These are phyloP conservation scores for Papilio xuthus DNA, from an alignment of 1,140 invertebrate genomes.

Conservation along the genomic window DNA sequence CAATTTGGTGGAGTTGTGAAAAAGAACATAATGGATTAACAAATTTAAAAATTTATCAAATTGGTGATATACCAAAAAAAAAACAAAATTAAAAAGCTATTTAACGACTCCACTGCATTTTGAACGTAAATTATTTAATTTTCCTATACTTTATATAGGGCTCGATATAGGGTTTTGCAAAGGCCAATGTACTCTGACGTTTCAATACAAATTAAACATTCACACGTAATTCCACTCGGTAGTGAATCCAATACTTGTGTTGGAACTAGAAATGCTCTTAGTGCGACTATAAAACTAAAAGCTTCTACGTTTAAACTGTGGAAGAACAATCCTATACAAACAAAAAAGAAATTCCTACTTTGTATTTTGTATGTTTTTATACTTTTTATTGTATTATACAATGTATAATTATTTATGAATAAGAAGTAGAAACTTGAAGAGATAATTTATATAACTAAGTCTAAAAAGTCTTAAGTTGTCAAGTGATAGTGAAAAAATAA, in stretches of 20 bases:
- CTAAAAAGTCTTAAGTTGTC: neutral
- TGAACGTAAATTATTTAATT: no score
- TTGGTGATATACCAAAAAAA: no score
- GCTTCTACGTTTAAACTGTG: neutral
- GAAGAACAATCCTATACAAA: neutral
- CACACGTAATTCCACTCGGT: neutral
- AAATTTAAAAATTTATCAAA: no score
- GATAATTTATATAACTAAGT: neutral
- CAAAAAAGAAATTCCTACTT: neutral
- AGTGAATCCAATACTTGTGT: constrained; percentile 10
- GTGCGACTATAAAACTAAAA: constrained; percentile 10
- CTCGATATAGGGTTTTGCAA: neutral
- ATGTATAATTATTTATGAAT: neutral
- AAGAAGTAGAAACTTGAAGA: neutral
- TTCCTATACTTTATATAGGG: no score
- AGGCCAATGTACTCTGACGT: neutral
- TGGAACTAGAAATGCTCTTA: neutral
- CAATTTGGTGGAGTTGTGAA: no score
- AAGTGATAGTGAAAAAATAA: neutral
- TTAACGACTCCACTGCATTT: no score
- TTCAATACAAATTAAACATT: neutral
- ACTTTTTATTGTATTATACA: neutral
- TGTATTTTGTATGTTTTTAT: neutral
- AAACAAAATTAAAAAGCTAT: no score
- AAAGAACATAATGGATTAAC: no score